A percentile compares a stretch with the other conserved stretches of the same genome.
These are phyloP conservation scores for Alligator sinensis DNA, from an alignment of 2,113 vertebrate genomes.

Conservation along the genomic window DNA sequence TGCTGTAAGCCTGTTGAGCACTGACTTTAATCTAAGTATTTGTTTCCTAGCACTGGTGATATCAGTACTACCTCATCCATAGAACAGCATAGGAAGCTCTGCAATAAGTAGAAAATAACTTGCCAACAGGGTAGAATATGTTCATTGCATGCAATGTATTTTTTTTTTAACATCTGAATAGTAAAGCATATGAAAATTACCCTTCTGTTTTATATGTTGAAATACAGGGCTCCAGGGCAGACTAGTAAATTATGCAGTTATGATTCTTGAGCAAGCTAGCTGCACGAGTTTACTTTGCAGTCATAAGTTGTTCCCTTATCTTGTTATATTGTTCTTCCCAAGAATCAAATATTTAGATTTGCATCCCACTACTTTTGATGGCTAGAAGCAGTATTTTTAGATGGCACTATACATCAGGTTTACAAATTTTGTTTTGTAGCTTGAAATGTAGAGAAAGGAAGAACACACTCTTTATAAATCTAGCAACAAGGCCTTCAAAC, in stretches of 20 bases:
- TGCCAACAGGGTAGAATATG: neutral
- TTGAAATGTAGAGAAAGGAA: slow-evolving; percentile 25
- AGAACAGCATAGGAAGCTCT: neutral
- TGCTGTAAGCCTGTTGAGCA: neutral
- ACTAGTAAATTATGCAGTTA: slow-evolving; percentile 20
- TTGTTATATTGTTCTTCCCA: slow-evolving; percentile 34
- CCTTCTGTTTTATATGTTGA: slow-evolving; percentile 36
- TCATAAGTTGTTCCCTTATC: slow-evolving; percentile 19
- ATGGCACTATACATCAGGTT: slow-evolving; percentile 27
- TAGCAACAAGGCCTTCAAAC: slow-evolving; percentile 35
- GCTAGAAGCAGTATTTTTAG: slow-evolving; percentile 37
- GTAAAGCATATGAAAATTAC: slow-evolving; percentile 26
- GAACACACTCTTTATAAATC: slow-evolving; percentile 15
- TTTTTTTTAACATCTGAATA: slow-evolving; percentile 24
- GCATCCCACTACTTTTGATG: slow-evolving; percentile 16
- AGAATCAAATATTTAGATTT: slow-evolving; percentile 49
- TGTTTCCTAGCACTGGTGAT: neutral
- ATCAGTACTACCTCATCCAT: neutral
- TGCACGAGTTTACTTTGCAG: slow-evolving; percentile 27
- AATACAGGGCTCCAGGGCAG: slow-evolving; percentile 20
- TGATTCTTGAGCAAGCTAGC: neutral
- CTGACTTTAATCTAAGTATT: neutral
- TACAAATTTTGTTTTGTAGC: slow-evolving; percentile 29
- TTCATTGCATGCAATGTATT: neutral
- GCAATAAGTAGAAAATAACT: neutral